Evolutionary conservation across 1,140 invertebrate species (phyloP), one percentile per base, ranked within the genome.

Genomic region (Atopsyche davidsoni): DNA sequence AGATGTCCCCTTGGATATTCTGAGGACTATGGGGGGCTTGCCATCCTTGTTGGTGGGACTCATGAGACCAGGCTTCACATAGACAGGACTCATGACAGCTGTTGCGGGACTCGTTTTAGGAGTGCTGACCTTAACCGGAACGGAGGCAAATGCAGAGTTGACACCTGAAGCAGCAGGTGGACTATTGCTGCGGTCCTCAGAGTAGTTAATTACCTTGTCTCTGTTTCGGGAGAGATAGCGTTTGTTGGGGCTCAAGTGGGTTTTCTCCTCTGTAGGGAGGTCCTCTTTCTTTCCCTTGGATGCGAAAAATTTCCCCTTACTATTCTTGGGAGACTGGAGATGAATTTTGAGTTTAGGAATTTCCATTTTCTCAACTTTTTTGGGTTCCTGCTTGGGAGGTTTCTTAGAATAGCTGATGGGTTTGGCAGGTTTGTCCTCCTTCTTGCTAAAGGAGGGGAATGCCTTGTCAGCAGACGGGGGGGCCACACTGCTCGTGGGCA

Each of bases 1-100:
- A 25, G 78, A 80, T 44, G 77, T 80, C 39, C 78, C 78, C 65
- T 80, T 80, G 28, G 78, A 79, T 68, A 79, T 79, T 60, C 78
- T 68, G 6, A 79, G 59, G 35, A 79, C 77, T 57, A 79, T 79
- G 28, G 78, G 78, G 48, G 78, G 77, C 41, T 55, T 55, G 11
- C 56, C 52, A 35, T 58, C 53, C 46, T 59, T 59, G 43, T 57
- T 58, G 16, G 57, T 52, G 13, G 57, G 70, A 56, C 70, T 73
- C 32, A 65, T 62, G 39, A 73, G 62, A 16, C 69, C 67, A 56
- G 66, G 46, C 61, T 70, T 72, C 52, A 66, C 44, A 61, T 72
- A 55, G 55, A 69, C 59, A 59, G 65, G 21, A 59, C 61, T 10
- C 60, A 62, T 7, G 60, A 61, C 44, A 63, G 50, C 52, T 56